These are phyloP conservation scores for Anolis carolinensis DNA, from an alignment of 2,113 vertebrate species.

Conservation along the genomic window DNA sequence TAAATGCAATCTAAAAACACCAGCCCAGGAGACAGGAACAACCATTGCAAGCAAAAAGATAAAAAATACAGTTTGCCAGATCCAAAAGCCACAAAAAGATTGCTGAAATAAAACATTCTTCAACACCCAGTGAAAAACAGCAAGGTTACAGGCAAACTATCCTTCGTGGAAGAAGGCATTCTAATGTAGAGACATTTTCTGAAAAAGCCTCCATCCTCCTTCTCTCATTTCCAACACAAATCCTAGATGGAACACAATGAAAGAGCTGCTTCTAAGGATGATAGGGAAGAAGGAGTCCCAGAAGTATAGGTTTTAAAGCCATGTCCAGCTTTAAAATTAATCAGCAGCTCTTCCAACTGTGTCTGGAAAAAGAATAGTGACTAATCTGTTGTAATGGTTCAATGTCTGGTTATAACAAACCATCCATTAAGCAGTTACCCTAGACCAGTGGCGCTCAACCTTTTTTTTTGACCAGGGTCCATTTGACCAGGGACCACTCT, in stretches of 20 bases:
- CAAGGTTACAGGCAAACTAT: neutral
- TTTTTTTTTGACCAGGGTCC: too few relatives aligned
- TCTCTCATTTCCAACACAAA: neutral
- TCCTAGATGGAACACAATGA: neutral
- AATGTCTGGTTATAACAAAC: neutral
- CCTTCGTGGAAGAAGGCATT: neutral
- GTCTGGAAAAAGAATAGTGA: neutral
- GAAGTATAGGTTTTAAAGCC: neutral
- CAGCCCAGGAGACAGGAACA: neutral
- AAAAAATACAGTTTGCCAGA: neutral
- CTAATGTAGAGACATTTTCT: neutral
- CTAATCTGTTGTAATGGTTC: too few relatives aligned
- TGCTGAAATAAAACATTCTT: neutral
- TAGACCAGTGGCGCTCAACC: too few relatives aligned
- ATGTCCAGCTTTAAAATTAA: neutral
- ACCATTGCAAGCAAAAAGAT: neutral
- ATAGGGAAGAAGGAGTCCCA: neutral
- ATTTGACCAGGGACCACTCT: too few relatives aligned
- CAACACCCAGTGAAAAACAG: neutral
- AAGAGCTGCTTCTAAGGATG: neutral
- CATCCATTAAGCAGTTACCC: neutral
- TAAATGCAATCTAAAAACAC: neutral
- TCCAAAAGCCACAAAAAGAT: neutral
- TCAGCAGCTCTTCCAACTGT: neutral
- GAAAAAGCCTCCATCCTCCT: neutral